Base-by-base conservation (phyloP, 1,140 invertebrate species). In the Drosophila navojoa region DNA sequence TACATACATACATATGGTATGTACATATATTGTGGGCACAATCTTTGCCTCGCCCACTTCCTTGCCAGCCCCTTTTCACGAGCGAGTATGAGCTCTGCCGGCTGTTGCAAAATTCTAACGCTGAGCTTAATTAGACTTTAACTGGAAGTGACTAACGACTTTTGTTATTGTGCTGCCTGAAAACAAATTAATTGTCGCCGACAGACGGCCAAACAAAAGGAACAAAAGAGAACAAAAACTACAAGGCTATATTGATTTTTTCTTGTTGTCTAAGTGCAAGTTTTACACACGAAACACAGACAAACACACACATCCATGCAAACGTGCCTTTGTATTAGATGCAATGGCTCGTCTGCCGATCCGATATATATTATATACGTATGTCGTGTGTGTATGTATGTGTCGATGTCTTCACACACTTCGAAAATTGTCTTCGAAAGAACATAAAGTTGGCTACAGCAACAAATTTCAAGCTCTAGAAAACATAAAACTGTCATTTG, bases 71-170 rank as follows among this genome's bases (percentile, higher is more conserved):
- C 10, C 16, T 57, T 50, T 11, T 53, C n/a, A 25, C 32, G 27
- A 42, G 61, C 42, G 32, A 52, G 47, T 32, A 7, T 42, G 47
- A 32, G 47, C n/a, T 69, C 27, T 55, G n/a, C 25, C 4, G 6
- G 35, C 45, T 69, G 61, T 86, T 86, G 81, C 82, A 76, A 86
- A 78, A 76, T 85, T 81, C 82, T 79, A 86, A 82, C 76, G 79
- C 60, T 71, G 54, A 80, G 84, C 84, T 82, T 86, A 87, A 87
- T 87, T 86, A 87, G 69, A 75, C 76, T 86, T 86, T 86, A 86
- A 73, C 82, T 86, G 82, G 84, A 86, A 86, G 81, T 86, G 82
- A 82, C 82, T 82, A 87, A 86, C 79, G 77, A 89, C 79, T 89
- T 77, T 75, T 79, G 53, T 73, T 77, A 66, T 71, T 68, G 55